Evolutionary conservation across 1,140 invertebrate species (phyloP), one percentile per base, ranked within the genome.

Genomic region (Drosophila kanapiae): DNA sequence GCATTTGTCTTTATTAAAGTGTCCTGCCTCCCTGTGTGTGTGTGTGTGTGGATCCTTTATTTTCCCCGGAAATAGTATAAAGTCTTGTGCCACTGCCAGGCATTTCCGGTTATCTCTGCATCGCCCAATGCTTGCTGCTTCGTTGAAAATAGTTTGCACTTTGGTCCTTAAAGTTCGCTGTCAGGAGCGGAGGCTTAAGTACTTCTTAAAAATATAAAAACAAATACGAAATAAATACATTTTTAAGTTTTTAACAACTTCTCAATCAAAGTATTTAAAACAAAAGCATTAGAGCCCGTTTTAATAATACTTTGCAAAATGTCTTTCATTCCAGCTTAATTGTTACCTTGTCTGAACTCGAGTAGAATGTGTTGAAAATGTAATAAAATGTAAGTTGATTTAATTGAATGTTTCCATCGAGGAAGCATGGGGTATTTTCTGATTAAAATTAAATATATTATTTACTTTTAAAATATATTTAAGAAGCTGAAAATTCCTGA

Each of bases 1-100:
- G 75, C 75, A 79, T 86, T 86, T 87, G 83, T 87, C 83, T 86
- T 76, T 77, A 76, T 77, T 76, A 67, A 76, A 68, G 74, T 64
- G 69, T 33, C 58, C 35, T 69, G 40, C 18, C n/a, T 62, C 16
- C 47, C 45, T 57, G 35, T 38, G 47, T 23, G 27, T 29, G 40
- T 37, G 42, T 23, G 23, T 49, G 23, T 49, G 45, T 2, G 53
- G 23, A 54, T 72, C 45, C 47, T 53, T 42, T 37, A 35, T 42
- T 61, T 69, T 33, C n/a, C 11, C 33, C 37, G 45, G 14, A 69
- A 51, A 48, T 67, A 47, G 61, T 69, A 45, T 11, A 51, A 65
- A 43, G 35, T 42, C 35, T 27, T 29, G 6, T 29, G 60, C 11
- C 6, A 10, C 9, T 10, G 60, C 23, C 4, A 27, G 6, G n/a